These are phyloP conservation scores for Gymnothorax reevesii DNA, from an alignment of 2,797 vertebrate species.

Conservation along the genomic window DNA sequence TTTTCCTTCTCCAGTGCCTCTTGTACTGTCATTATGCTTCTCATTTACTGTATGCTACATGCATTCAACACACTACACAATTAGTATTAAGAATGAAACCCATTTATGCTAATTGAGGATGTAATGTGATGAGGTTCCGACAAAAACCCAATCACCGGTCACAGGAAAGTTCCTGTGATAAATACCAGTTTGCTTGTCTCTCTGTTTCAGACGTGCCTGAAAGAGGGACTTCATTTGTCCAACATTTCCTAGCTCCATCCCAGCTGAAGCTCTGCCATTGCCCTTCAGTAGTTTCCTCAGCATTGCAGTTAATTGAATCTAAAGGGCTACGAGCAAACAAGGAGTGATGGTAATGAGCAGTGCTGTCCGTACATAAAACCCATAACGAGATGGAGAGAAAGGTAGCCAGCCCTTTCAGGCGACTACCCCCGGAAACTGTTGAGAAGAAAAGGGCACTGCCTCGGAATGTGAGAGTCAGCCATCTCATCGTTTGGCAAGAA, in stretches of 20 bases:
- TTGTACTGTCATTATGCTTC: too few relatives aligned
- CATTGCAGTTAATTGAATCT: slow-evolving; percentile 16
- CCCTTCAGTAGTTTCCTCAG: neutral
- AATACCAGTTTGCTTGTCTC: neutral
- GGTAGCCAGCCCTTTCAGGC: neutral
- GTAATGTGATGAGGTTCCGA: neutral
- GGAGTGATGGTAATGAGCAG: neutral
- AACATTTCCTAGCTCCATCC: slow-evolving; percentile 3
- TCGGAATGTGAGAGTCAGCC: neutral
- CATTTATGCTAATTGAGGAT: neutral
- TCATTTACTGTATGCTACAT: too few relatives aligned
- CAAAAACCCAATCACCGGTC: neutral
- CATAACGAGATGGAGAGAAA: neutral
- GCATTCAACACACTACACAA: neutral
- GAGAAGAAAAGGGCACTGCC: neutral
- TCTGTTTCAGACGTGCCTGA: neutral
- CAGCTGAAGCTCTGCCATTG: neutral
- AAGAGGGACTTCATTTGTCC: neutral
- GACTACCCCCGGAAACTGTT: neutral
- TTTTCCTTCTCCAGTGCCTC: too few relatives aligned
- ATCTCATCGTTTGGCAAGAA: neutral
- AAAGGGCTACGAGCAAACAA: slow-evolving; percentile 8
- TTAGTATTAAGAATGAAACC: neutral
- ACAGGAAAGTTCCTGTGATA: neutral
- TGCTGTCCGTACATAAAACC: slow-evolving; percentile 5